Base-by-base conservation (phyloP, 2,797 vertebrate genomes). In the Gymnopithys bicolor region DNA sequence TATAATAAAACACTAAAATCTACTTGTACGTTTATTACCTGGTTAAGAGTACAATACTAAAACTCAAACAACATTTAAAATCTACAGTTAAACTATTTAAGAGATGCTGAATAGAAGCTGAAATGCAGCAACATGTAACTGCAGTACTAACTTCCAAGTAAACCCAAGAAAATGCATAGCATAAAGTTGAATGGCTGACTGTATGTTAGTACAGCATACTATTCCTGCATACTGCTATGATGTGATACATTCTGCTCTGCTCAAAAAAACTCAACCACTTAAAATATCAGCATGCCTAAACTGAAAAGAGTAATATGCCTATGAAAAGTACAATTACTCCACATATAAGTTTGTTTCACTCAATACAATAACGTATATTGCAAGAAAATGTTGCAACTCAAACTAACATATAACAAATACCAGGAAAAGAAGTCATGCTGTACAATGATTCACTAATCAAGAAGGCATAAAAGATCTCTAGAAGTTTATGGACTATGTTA, bases 381-480 rank as follows among this genome's bases (percentile, higher is more conserved):
- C 19, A 91, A 85, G 62, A 78, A 89, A 93, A 87, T 53, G 58
- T 51, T 87, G 66, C 73, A 86, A 78, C 63, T 76, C 51, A 89
- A 81, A 87, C 32, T 30, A 86, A 84, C 21, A n/a, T 27, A 70
- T 25, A 56, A 90, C 45, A 67, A 84, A 67, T 48, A 58, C 11
- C 32, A 51, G 69, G 80, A 94, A 92, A 91, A 74, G 55, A 73
- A 73, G 33, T 70, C 66, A 76, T 51, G 41, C 69, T 49, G 46
- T 22, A 66, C 73, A 76, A 91, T 5, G 66, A 87, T 52, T 90
- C 30, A 69, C 84, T 88, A 88, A 88, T 70, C 77, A 94, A 80
- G n/a, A 78, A 62, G 37, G 67, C 30, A 82, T 60, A 80, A 76
- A 93, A 74, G 88, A 82, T 58, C 77, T 89, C 52, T 84, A 90